A percentile compares a stretch with the other conserved stretches of the same genome.
Conservation (phyloP, 1,140 invertebrate species). For the Saxidomus purpurata region DNA sequence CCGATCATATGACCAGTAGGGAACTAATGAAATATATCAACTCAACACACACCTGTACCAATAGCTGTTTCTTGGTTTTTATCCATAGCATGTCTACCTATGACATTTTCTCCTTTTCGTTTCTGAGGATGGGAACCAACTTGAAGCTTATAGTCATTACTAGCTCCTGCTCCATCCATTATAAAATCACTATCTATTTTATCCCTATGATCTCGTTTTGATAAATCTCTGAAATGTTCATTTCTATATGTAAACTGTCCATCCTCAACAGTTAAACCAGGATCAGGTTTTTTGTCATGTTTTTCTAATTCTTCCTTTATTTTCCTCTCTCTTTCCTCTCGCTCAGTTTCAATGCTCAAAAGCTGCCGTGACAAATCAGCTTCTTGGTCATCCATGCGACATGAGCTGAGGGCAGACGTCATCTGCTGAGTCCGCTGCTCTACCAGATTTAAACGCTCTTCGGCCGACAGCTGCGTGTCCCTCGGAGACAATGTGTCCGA, state of each 20-base stretch:
- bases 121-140: constrained; percentile 10
- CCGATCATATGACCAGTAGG: too few relatives aligned
- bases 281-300: not conserved
- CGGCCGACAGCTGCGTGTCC: constrained; percentile 18
- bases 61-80: constrained; percentile 47
- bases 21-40: too few relatives aligned
- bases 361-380: constrained; percentile 24
- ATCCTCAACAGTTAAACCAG: constrained; percentile 27
- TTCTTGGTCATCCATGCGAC: constrained; percentile 13
- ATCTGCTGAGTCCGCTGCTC: constrained; percentile 28
- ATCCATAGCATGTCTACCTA: not conserved
- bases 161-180: constrained; percentile 1
- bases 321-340: constrained; percentile 30
- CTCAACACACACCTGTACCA: constrained; percentile 26
- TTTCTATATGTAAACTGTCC: constrained; percentile 59
- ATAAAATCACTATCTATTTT: constrained; percentile 53
- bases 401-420: constrained; percentile 45
- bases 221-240: constrained; percentile 60
- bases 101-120: constrained; percentile 14
- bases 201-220: constrained; percentile 49
- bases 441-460: constrained; percentile 32
- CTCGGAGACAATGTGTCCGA: constrained; percentile 7
- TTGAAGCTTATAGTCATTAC: constrained; percentile 9
- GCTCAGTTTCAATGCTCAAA: constrained; percentile 8
- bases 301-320: constrained; percentile 17